These are phyloP conservation scores for Meandrusa payeni DNA, from an alignment of 2,888 invertebrate genomes.

Conservation along the genomic window DNA sequence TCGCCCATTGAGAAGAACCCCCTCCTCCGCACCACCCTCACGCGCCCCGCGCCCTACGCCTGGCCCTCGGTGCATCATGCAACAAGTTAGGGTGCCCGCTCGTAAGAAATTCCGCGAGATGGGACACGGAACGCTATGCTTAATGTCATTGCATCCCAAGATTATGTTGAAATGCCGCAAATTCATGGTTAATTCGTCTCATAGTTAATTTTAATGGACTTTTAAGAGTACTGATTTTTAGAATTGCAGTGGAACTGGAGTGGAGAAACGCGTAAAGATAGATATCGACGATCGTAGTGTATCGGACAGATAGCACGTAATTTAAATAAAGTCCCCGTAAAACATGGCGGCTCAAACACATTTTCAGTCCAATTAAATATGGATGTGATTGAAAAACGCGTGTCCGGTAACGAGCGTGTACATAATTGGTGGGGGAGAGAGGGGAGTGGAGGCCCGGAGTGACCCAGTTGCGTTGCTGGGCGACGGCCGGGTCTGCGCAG, in stretches of 20 bases:
- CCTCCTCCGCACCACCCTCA: too few relatives aligned
- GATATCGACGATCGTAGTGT: too few relatives aligned
- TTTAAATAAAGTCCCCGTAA: constrained; percentile 53
- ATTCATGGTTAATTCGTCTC: too few relatives aligned
- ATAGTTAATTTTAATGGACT: too few relatives aligned
- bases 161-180: too few relatives aligned
- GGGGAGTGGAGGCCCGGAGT: constrained; percentile 69
- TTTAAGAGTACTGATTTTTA: too few relatives aligned
- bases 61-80: constrained; percentile 73
- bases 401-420: constrained; percentile 82
- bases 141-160: too few relatives aligned
- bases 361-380: constrained; percentile 81
- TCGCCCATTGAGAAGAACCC: constrained; percentile 78
- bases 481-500: constrained; percentile 63
- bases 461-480: constrained; percentile 78
- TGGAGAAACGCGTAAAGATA: too few relatives aligned
- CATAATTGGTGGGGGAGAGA: constrained; percentile 75
- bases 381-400: constrained; percentile 82
- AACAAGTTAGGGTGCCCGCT: constrained; percentile 74
- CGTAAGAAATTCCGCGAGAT: constrained; percentile 64
- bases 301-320: constrained; percentile 5
- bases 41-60: constrained; percentile 42
- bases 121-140: constrained; percentile 37
- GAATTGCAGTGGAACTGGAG: too few relatives aligned
- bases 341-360: constrained; percentile 71